phyloP scores from a whole-genome alignment of 2,797 vertebrate species.

The Arctocebus calabarensis region DNA sequence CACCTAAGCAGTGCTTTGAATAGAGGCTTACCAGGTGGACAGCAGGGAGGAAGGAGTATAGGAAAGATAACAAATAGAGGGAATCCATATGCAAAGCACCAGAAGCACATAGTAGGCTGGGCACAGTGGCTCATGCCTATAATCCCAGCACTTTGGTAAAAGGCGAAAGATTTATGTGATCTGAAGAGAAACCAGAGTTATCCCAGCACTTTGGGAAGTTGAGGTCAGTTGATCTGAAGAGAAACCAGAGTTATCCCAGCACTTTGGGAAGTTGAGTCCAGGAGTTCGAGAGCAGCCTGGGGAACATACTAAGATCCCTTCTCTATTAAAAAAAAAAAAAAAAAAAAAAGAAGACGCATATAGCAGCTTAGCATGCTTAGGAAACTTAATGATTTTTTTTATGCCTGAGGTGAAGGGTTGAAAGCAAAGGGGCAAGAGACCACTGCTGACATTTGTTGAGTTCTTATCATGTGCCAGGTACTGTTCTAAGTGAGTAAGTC shows the following conservation, averaged over 20 bases:
- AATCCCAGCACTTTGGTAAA: too few species aligned
- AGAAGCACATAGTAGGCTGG: not conserved
- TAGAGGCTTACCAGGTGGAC: not conserved
- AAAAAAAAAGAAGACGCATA: not conserved
- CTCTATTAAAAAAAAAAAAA: not conserved
- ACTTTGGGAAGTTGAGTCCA: not conserved
- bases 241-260: too few species aligned
- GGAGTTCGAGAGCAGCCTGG: not conserved
- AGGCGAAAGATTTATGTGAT: too few species aligned
- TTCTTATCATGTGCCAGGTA: not conserved
- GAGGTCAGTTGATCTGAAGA: too few species aligned
- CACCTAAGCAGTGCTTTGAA: not conserved
- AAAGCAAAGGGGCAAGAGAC: not conserved
- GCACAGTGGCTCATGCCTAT: rapidly evolving
- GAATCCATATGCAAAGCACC: not conserved
- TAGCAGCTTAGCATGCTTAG: not conserved
- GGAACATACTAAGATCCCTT: not conserved
- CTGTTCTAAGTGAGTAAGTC: not conserved
- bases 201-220: not conserved
- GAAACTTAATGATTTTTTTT: not conserved
- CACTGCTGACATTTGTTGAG: not conserved
- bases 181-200: too few species aligned
- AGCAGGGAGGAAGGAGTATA: not conserved
- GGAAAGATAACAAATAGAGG: not conserved
- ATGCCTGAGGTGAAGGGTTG: not conserved